A percentile compares a stretch with the other conserved stretches of the same genome.
Evolutionary conservation across 2,888 invertebrate species (phyloP).

Genomic region (Mesorhabditis belari): DNA sequence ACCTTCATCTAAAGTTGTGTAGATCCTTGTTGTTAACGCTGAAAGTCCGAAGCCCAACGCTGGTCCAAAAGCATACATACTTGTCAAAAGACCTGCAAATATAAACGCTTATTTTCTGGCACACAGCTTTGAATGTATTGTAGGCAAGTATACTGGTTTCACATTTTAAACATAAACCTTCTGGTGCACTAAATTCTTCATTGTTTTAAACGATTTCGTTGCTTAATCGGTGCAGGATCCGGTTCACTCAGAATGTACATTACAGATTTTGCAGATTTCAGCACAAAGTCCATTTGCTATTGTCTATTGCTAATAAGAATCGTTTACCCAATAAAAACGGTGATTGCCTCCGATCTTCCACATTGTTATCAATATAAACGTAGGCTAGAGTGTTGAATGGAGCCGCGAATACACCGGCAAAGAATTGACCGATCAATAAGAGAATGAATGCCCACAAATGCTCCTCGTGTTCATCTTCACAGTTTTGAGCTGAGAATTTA

Average conservation of each 20-base stretch:
- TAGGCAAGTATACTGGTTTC: neutral
- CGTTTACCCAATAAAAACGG: constrained; percentile 34
- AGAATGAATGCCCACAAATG: constrained; percentile 30
- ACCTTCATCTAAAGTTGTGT: constrained; percentile 32
- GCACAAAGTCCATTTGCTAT: neutral
- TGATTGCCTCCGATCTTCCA: constrained; percentile 24
- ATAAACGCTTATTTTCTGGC: neutral
- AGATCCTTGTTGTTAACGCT: constrained; percentile 31
- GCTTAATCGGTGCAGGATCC: too few species aligned
- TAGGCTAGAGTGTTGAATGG: constrained; percentile 45
- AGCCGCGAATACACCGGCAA: constrained; percentile 38
- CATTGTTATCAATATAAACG: constrained; percentile 43
- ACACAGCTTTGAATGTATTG: neutral
- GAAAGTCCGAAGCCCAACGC: constrained; percentile 41
- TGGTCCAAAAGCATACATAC: constrained; percentile 46
- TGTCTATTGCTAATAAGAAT: neutral
- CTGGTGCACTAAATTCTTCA: too few species aligned
- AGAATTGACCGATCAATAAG: constrained; percentile 28
- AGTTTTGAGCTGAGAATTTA: constrained; percentile 21
- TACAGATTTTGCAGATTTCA: neutral
- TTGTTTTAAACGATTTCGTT: too few species aligned
- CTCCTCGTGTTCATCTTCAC: constrained; percentile 19
- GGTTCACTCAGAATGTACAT: too few species aligned
- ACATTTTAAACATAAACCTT: neutral
- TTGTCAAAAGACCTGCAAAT: constrained; percentile 36